Percentiles rank a stretch among this genome's conserved stretches.
Conservation (phyloP, 2,113 vertebrate species). For the Chaetorhynchus papuensis region DNA sequence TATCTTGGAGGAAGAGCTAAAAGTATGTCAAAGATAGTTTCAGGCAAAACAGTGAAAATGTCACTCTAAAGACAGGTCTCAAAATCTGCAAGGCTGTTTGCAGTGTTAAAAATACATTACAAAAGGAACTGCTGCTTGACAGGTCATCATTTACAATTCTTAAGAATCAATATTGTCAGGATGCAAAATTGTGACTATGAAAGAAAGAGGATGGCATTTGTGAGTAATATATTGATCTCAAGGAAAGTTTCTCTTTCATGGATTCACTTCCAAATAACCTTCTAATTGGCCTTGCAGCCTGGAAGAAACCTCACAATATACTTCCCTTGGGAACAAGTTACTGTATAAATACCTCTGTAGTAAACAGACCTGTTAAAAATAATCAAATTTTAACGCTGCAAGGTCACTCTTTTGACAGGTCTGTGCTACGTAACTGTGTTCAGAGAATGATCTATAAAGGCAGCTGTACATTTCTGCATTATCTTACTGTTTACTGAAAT, state of each 20-base stretch:
- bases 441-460: background rate
- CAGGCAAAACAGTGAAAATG: slow-evolving; percentile 25
- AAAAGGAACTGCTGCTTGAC: background rate
- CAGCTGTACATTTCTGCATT: background rate
- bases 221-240: background rate
- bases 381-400: background rate
- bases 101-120: background rate
- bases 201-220: background rate
- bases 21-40: slow-evolving; percentile 12
- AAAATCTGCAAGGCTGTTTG: background rate
- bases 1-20: background rate
- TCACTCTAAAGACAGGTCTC: background rate
- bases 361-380: background rate
- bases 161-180: background rate
- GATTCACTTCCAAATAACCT: background rate
- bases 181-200: background rate
- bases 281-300: background rate
- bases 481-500: background rate
- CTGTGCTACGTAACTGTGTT: background rate
- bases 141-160: background rate
- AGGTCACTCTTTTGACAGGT: background rate
- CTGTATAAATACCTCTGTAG: background rate
- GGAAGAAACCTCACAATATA: background rate
- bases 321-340: background rate
- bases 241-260: background rate